Base-by-base conservation (phyloP, 2,113 vertebrate genomes). In the Orthonyx spaldingii region DNA sequence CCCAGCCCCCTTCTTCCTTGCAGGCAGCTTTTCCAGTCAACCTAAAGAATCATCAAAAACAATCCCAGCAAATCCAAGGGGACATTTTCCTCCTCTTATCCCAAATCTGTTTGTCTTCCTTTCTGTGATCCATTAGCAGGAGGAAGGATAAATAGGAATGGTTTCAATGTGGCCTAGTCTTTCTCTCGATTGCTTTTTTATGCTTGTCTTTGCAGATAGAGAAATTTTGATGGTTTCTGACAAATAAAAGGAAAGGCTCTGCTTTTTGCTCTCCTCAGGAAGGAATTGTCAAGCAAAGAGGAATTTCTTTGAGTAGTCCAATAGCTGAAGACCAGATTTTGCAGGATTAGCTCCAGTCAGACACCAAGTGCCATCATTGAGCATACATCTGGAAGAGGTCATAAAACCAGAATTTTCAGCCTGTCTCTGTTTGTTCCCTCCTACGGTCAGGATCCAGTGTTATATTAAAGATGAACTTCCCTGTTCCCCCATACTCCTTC, bases 11-110 rank as follows among this genome's bases (percentile, higher is more conserved):
- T 22, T 41, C 26, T 19, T 57, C 60, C n/a, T 32, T 22, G 30
- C 24, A 20, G 21, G 21, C 60, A 56, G 33, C 18, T 61, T 72
- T 87, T 57, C 18, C 32, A 35, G 23, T 15, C 63, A 35, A 4
- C 4, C 41, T 41, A 26, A 61, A 41, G 7, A 81, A n/a, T 2
- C 0, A 4, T 30, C 16, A 35, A 35, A 71, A 27, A 1, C 0
- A n/a, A n/a, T n/a, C 9, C 9, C 3, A 1, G 11, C 21, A 61
- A 60, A 55, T 28, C 47, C 53, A 59, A 68, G 33, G 42, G 4
- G 2, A 8, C 3, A 11, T 86, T 33, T 49, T 35, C 41, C 14
- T 39, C 22, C 18, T 37, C 6, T 80, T 28, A n/a, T 16, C 35
- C n/a, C 21, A 57, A 16, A 53, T n/a, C 21, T 21, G 0, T 30